Percentiles rank a stretch among this genome's conserved stretches.
phyloP scores from a whole-genome alignment of 2,113 vertebrate genomes.

The Carlito syrichta region DNA sequence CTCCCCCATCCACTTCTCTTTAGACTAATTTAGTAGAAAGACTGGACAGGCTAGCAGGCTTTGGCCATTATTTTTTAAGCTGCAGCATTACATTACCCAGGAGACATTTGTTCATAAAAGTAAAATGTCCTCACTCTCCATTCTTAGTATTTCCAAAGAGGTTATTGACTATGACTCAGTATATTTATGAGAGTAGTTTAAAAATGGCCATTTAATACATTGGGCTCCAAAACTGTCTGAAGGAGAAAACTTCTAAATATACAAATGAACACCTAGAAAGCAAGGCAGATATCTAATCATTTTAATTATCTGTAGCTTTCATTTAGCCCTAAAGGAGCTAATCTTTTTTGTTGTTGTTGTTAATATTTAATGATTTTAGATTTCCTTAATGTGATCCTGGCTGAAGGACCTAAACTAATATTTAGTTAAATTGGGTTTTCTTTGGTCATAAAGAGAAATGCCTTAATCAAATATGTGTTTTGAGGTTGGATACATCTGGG shows the following conservation, averaged over 20 bases:
- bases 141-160: background rate
- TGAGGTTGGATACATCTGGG: background rate
- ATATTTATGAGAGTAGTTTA: background rate
- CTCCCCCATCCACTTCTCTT: background rate
- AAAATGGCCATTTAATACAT: background rate
- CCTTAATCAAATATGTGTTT: background rate
- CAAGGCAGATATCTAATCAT: background rate
- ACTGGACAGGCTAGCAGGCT: background rate
- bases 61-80: background rate
- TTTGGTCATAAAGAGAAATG: background rate
- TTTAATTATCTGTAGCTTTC: background rate
- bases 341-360: background rate
- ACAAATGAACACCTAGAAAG: background rate
- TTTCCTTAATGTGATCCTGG: background rate
- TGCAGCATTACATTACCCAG: background rate
- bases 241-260: background rate
- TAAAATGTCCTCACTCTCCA: background rate
- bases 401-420: background rate
- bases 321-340: background rate
- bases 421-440: background rate
- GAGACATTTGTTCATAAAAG: background rate
- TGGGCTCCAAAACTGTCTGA: background rate
- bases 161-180: background rate
- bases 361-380: background rate
- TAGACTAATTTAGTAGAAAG: background rate